Percentiles rank a stretch among this genome's conserved stretches.
phyloP scores from a whole-genome alignment of 2,888 invertebrate species.

The Schizotus pectinicornis region DNA sequence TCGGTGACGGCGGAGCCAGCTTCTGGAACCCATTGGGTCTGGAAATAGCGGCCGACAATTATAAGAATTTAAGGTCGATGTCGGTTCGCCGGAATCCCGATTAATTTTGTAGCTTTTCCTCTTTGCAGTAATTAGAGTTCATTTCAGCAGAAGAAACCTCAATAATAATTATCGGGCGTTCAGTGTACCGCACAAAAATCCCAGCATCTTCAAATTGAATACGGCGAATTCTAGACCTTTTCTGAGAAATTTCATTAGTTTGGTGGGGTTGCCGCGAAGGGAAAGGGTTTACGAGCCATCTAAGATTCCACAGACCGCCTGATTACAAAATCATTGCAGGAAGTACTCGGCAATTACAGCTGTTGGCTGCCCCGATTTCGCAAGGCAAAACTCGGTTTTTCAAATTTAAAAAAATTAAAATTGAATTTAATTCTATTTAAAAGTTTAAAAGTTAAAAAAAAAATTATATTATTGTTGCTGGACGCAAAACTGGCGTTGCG shows the following conservation, averaged over 20 bases:
- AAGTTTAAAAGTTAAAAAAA: too few relatives aligned
- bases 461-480: too few relatives aligned
- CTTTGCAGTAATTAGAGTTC: too few relatives aligned
- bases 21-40: too few relatives aligned
- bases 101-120: too few relatives aligned
- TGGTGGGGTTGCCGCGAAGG: conserved; percentile 32
- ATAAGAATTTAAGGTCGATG: too few relatives aligned
- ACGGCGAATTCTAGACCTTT: conserved; percentile 40
- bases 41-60: too few relatives aligned
- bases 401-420: neutral
- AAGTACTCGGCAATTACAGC: conserved; percentile 46
- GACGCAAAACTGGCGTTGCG: too few relatives aligned
- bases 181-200: conserved; percentile 36
- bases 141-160: neutral
- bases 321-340: conserved; percentile 53
- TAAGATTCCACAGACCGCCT: conserved; percentile 47
- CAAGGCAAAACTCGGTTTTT: neutral
- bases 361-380: conserved; percentile 18
- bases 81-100: too few relatives aligned
- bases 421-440: neutral
- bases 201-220: conserved; percentile 39
- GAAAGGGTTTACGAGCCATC: conserved; percentile 47
- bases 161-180: neutral
- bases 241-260: conserved; percentile 46
- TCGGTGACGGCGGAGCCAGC: too few relatives aligned